Evolutionary conservation across 2,888 invertebrate species (phyloP), one percentile per base, ranked within the genome.

Genomic region (Oscheius sp.): DNA sequence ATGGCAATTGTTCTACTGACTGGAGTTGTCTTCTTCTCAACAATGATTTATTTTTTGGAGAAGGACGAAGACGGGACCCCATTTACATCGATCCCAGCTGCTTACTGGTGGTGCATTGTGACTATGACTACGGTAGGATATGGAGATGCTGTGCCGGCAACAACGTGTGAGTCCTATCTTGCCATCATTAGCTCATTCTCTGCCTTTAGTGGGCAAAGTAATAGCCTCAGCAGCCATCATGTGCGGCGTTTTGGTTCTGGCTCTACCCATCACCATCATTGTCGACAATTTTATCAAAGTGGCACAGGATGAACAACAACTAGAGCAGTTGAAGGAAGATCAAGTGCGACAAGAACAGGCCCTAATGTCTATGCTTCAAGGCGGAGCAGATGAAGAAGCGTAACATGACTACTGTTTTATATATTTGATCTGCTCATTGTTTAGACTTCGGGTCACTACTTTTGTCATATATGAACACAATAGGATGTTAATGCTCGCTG

Each of bases 201-300:
- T 2, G 13, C 32, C 53, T 85, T 76, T 65, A 85, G 86, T 85
- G 82, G 87, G 87, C n/a, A 87, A 87, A 76, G 80, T 85, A 51
- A 83, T 86, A 53, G 88, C 88, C n/a, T 86, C 86, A 1, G 88
- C 86, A 35, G 87, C 88, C 21, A 88, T 88, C 63, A 87, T 88
- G 88, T 87, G 88, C 75, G 88, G 88, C 33, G 88, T 88, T 32
- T 77, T 88, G 13, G 86, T 87, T 1, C 81, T 87, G 42, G 88
- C 88, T n/a, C 84, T 89, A 53, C 88, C 88, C 32, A 88, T 88
- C 82, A 88, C 88, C 58, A 89, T 88, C 76, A 88, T 88, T 73
- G 88, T 84, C 71, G 88, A 88, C 78, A 88, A 88, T 76, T 88
- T 88, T 76, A 88, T 88, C 83, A 88, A 88, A 77, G 88, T 88